These are phyloP conservation scores for Macroglossus sobrinus DNA, from an alignment of 2,113 vertebrate species.

Conservation along the genomic window DNA sequence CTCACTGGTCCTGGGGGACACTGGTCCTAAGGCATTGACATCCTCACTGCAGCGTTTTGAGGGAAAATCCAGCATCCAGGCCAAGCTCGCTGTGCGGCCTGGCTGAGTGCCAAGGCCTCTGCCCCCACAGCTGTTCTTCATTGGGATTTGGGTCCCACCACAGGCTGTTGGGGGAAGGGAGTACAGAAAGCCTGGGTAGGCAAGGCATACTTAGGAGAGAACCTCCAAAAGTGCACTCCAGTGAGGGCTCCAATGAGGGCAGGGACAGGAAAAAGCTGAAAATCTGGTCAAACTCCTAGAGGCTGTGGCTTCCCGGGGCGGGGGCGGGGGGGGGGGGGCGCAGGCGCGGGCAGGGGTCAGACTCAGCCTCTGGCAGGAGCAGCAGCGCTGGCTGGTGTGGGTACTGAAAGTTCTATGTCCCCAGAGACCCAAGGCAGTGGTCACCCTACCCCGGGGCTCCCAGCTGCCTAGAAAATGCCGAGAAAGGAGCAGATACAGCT, in stretches of 20 bases:
- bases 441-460: neutral
- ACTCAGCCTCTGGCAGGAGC: neutral
- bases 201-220: neutral
- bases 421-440: neutral
- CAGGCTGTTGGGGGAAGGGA: neutral
- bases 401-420: neutral
- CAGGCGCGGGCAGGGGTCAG: neutral
- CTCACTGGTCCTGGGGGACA: neutral
- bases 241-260: neutral
- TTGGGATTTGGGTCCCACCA: neutral
- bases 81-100: neutral
- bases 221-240: neutral
- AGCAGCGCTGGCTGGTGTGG: neutral
- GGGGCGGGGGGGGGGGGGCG: too few relatives aligned
- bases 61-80: neutral
- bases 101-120: neutral
- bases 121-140: neutral
- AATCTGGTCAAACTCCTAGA: neutral
- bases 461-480: neutral
- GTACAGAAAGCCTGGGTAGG: neutral
- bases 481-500: neutral
- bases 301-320: neutral
- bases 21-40: neutral
- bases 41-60: neutral
- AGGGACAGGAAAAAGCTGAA: neutral